Evolutionary conservation across 2,113 vertebrate genomes (phyloP).

Genomic region (Podilymbus podiceps): DNA sequence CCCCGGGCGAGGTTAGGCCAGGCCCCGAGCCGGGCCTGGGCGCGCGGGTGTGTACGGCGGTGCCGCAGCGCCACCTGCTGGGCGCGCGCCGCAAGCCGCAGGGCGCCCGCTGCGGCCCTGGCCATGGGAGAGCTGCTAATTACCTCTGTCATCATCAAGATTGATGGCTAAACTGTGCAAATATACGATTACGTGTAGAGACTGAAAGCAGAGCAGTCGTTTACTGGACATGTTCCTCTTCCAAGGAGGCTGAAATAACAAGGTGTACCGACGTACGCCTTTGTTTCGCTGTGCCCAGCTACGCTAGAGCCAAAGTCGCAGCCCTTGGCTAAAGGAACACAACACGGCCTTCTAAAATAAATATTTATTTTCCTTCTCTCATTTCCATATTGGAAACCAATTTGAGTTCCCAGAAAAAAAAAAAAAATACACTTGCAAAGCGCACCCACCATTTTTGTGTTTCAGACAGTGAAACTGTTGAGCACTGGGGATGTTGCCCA

Average conservation of each 20-base stretch:
- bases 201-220: not conserved
- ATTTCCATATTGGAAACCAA: not conserved
- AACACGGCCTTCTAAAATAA: not conserved
- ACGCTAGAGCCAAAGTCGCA: accelerated
- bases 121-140: not conserved
- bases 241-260: not conserved
- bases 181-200: accelerated
- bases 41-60: not conserved
- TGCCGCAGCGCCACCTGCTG: constrained; percentile 71
- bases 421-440: not conserved
- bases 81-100: not conserved
- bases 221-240: accelerated
- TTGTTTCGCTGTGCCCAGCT: not conserved
- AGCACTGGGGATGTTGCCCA: accelerated
- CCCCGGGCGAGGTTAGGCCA: too few relatives aligned
- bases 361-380: not conserved
- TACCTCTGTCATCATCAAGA: accelerated
- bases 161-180: accelerated
- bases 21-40: too few relatives aligned
- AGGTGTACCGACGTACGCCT: accelerated
- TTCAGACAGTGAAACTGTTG: not conserved
- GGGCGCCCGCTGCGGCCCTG: accelerated
- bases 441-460: too few relatives aligned
- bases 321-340: not conserved
- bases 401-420: not conserved